A percentile compares a stretch with the other conserved stretches of the same genome.
Evolutionary conservation across 2,888 invertebrate genomes (phyloP).

Genomic region (Nemotelus nigrinus): DNA sequence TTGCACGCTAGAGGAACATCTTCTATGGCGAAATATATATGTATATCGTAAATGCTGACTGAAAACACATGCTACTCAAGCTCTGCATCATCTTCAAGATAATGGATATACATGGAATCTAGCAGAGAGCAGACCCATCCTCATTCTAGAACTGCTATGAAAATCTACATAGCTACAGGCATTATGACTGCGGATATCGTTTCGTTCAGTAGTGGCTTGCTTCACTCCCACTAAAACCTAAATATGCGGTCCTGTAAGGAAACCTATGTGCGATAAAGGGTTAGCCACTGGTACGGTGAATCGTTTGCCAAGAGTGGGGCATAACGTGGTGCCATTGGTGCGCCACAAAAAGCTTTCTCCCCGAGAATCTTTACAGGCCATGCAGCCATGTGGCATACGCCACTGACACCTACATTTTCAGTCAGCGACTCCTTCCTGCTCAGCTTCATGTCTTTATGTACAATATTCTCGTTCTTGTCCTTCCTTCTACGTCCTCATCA

Average conservation of each 20-base stretch:
- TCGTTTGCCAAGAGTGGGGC: conserved; percentile 57
- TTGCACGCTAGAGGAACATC: conserved; percentile 47
- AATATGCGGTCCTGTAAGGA: conserved; percentile 67
- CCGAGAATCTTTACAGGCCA: conserved; percentile 50
- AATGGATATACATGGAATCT: conserved; percentile 30
- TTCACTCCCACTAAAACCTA: conserved; percentile 65
- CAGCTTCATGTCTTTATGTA: conserved; percentile 30
- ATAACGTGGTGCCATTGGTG: conserved; percentile 67
- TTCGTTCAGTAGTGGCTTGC: conserved; percentile 63
- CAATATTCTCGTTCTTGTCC: conserved; percentile 25
- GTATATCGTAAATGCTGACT: not conserved
- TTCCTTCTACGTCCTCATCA: conserved; percentile 46
- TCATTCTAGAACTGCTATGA: conserved; percentile 23
- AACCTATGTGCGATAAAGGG: conserved; percentile 67
- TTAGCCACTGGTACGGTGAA: conserved; percentile 65
- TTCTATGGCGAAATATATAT: conserved; percentile 40
- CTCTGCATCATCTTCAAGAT: conserved; percentile 8
- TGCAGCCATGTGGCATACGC: conserved; percentile 44
- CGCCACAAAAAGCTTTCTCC: conserved; percentile 65
- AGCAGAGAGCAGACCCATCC: conserved; percentile 22
- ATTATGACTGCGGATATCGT: conserved; percentile 61
- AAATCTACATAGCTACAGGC: conserved; percentile 49
- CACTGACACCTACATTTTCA: conserved; percentile 27
- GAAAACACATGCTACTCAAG: conserved; percentile 21
- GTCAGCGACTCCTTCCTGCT: conserved; percentile 26